phyloP scores from a whole-genome alignment of 1,140 invertebrate species.

The Zaprionus gabonicus region DNA sequence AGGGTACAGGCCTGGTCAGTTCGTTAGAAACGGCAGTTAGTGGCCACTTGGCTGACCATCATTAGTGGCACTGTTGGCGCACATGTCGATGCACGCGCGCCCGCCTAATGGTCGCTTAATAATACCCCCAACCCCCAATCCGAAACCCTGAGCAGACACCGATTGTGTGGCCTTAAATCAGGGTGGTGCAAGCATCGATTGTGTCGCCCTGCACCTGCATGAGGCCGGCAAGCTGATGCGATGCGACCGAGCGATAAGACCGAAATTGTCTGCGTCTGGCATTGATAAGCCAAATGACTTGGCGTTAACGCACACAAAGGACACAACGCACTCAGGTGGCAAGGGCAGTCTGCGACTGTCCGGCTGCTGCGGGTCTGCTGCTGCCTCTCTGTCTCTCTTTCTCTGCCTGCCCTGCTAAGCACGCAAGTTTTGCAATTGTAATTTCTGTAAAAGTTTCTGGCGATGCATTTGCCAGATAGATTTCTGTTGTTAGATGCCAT shows the following conservation, averaged over 20 bases:
- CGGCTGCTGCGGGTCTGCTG: slow-evolving; percentile 31
- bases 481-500: slow-evolving; percentile 78
- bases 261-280: slow-evolving; percentile 78
- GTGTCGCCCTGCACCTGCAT: slow-evolving; percentile 55
- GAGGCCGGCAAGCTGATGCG: slow-evolving; percentile 8
- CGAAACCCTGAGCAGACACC: neutral
- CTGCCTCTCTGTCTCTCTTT: neutral
- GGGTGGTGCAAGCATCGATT: slow-evolving; percentile 42
- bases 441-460: slow-evolving; percentile 72
- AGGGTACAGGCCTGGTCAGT: slow-evolving; percentile 20
- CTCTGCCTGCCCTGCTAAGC: slow-evolving; percentile 21
- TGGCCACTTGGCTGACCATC: slow-evolving; percentile 58
- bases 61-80: slow-evolving; percentile 71
- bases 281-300: slow-evolving; percentile 82
- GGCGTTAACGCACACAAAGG: slow-evolving; percentile 76
- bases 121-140: slow-evolving; percentile 46
- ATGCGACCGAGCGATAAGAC: slow-evolving; percentile 71
- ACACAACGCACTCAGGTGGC: neutral
- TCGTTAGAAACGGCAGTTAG: slow-evolving; percentile 67
- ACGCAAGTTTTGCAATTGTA: slow-evolving; percentile 79
- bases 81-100: slow-evolving; percentile 51
- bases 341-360: neutral
- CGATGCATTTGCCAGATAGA: slow-evolving; percentile 74
- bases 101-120: slow-evolving; percentile 77
- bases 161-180: slow-evolving; percentile 49